phyloP scores from a whole-genome alignment of 2,888 invertebrate species.

The Drosophila mercatorum region DNA sequence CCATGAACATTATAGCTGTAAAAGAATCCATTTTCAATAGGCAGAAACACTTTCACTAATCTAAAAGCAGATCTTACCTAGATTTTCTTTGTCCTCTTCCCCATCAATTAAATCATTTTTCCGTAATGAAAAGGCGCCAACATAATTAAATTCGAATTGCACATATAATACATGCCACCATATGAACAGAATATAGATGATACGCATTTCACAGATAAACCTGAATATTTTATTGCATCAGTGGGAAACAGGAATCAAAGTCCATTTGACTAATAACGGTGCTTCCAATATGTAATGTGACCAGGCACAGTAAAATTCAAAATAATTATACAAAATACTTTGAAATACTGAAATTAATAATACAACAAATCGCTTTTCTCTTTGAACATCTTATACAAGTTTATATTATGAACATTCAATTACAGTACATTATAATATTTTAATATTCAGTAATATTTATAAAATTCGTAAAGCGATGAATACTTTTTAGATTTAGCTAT shows the following conservation, averaged over 20 bases:
- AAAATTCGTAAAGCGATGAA: background rate
- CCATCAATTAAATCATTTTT: conserved; percentile 47
- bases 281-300: conserved; percentile 29
- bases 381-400: background rate
- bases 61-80: conserved; percentile 21
- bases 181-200: conserved; percentile 17
- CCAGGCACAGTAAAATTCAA: conserved; percentile 15
- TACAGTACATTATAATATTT: no score
- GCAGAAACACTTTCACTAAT: background rate
- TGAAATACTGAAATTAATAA: background rate
- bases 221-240: background rate
- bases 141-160: conserved; percentile 5
- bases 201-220: conserved; percentile 22
- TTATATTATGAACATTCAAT: background rate
- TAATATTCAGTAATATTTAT: background rate
- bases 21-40: conserved; percentile 14
- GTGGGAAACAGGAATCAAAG: background rate
- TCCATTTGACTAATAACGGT: conserved; percentile 34
- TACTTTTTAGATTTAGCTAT: background rate
- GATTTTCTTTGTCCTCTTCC: conserved; percentile 11
- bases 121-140: conserved; percentile 48
- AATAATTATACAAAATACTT: background rate
- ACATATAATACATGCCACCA: conserved; percentile 35
- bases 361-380: background rate
- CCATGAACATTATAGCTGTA: conserved; percentile 14